Percentiles rank a stretch among this genome's conserved stretches.
These are phyloP conservation scores for Psammodynastes pulverulentus DNA, from an alignment of 2,113 vertebrate species.

Conservation along the genomic window DNA sequence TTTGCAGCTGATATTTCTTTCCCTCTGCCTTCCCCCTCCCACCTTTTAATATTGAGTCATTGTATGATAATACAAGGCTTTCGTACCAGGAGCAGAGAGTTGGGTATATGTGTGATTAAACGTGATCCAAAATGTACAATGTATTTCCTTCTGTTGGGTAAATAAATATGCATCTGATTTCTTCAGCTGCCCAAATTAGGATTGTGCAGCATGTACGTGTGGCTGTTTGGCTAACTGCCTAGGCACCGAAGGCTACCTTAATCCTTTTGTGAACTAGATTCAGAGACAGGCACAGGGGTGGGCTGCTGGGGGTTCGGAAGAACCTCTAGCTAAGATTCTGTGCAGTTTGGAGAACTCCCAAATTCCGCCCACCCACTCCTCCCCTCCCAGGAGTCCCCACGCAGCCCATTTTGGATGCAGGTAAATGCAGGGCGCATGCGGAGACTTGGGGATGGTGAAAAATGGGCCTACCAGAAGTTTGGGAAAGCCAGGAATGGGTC, in stretches of 20 bases:
- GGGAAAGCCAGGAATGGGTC: no score
- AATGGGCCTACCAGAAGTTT: no score
- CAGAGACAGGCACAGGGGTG: not conserved
- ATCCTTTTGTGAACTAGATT: not conserved
- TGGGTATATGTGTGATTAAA: conserved; percentile 14
- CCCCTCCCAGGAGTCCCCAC: no score
- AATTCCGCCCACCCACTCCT: no score
- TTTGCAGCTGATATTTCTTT: conserved; percentile 38
- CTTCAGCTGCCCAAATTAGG: not conserved
- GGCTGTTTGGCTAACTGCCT: not conserved
- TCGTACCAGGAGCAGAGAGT: conserved; percentile 16
- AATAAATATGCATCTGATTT: not conserved
- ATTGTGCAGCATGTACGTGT: no score
- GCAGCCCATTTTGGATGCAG: no score
- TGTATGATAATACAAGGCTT: not conserved
- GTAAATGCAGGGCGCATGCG: no score
- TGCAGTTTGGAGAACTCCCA: no score
- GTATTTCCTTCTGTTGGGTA: not conserved
- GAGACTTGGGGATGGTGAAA: no score
- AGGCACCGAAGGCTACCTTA: not conserved
- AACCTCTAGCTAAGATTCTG: no score
- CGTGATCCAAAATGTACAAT: not conserved
- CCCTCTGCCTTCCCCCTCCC: not conserved
- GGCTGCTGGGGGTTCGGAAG: no score
- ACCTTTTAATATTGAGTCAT: conserved; percentile 30